Conservation (phyloP, 2,113 vertebrate species). For the Mugil cephalus region DNA sequence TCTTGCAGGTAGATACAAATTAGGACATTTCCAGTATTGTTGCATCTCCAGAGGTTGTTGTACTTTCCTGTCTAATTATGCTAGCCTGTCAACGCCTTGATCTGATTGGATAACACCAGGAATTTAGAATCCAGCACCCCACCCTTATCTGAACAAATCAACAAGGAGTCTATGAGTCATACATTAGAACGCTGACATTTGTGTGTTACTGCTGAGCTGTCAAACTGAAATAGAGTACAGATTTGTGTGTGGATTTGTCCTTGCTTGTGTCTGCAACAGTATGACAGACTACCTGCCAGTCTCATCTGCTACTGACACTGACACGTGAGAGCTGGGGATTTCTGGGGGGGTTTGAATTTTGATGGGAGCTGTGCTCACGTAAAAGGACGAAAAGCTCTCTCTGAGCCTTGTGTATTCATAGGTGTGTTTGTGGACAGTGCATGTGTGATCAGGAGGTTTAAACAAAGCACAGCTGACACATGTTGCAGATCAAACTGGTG, state of each 20-base stretch:
- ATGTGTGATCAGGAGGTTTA: slow-evolving; percentile 3
- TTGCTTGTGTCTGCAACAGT: slow-evolving; percentile 15
- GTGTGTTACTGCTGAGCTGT: slow-evolving; percentile 55
- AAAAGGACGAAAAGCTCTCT: slow-evolving; percentile 23
- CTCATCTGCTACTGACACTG: not conserved
- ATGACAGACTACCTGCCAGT: slow-evolving; percentile 40
- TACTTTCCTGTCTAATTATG: slow-evolving; percentile 10
- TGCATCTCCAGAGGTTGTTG: not conserved
- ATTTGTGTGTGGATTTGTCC: slow-evolving; percentile 10
- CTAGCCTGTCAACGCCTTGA: not conserved
- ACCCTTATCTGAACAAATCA: slow-evolving; percentile 16
- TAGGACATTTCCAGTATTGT: not conserved
- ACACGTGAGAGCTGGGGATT: slow-evolving; percentile 24
- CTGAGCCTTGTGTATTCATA: not conserved
- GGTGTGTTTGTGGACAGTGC: not conserved
- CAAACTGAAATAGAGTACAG: slow-evolving; percentile 62
- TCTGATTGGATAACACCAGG: slow-evolving; percentile 35
- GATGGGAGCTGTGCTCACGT: slow-evolving; percentile 17
- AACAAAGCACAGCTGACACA: slow-evolving; percentile 41
- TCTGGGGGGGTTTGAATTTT: slow-evolving; percentile 51
- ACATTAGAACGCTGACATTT: slow-evolving; percentile 53
- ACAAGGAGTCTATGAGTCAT: slow-evolving; percentile 39
- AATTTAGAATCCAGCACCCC: slow-evolving; percentile 5
- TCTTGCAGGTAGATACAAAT: slow-evolving; percentile 10
- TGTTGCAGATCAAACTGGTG: slow-evolving; percentile 27